These are phyloP conservation scores for Cetonia aurata DNA, from an alignment of 2,888 invertebrate species.

Conservation along the genomic window DNA sequence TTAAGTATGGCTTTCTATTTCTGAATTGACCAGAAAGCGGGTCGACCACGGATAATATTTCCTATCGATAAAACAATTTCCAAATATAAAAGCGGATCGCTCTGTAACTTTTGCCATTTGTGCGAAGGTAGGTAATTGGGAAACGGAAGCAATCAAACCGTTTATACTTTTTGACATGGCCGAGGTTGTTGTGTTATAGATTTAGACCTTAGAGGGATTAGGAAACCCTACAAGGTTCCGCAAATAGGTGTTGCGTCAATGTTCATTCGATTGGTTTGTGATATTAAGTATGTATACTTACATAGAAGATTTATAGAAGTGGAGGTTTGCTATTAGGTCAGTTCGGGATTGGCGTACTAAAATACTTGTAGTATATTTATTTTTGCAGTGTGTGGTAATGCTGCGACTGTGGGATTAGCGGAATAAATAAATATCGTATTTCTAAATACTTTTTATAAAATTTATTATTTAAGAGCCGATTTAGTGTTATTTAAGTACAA, in stretches of 20 bases:
- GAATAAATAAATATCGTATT: no score
- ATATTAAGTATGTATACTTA: no score
- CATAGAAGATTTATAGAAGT: no score
- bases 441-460: no score
- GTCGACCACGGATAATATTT: slow-evolving; percentile 16
- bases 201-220: slow-evolving; percentile 4
- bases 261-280: no score
- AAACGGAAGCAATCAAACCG: slow-evolving; percentile 30
- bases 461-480: no score
- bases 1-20: slow-evolving; percentile 26
- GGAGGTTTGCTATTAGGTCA: no score
- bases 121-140: slow-evolving; percentile 27
- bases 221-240: neutral
- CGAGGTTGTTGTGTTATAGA: neutral
- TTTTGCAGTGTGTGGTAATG: no score
- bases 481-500: no score
- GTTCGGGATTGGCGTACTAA: no score
- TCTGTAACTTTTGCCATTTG: slow-evolving; percentile 28
- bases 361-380: no score
- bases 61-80: slow-evolving; percentile 38
- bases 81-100: slow-evolving; percentile 36
- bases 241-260: neutral
- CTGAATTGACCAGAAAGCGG: slow-evolving; percentile 14
- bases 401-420: no score
- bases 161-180: slow-evolving; percentile 13